Evolutionary conservation across 2,888 invertebrate species (phyloP), one percentile per base, ranked within the genome.

Genomic region (Metopia argyrocephala): DNA sequence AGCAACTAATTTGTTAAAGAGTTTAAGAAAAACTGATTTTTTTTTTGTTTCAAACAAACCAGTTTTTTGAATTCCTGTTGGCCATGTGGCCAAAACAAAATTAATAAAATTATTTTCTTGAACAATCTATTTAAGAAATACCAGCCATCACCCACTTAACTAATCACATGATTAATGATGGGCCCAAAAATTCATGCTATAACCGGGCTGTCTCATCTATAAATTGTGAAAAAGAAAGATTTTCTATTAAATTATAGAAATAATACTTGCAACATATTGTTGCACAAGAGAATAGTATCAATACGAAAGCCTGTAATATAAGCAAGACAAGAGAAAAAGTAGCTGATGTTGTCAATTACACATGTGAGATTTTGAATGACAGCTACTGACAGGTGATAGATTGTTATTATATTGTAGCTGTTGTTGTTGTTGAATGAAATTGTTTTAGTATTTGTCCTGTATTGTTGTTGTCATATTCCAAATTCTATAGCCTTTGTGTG

Each of bases 321-420:
- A n/a, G n/a, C n/a, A n/a, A n/a, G n/a, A n/a, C n/a, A n/a, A n/a
- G n/a, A n/a, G n/a, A n/a, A n/a, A n/a, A n/a, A 66, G 78, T 76
- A 69, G 64, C 76, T 76, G 79, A 75, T 57, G 78, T 87, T 87
- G 87, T 87, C 88, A 88, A 87, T 88, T 86, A 86, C 86, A 85
- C 83, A 82, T 86, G 87, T 86, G 87, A 87, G 85, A 86, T 86
- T n/a, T 84, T 89, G 88, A 89, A 88, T 89, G 89, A 89, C 89
- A 89, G 89, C 88, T 89, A 89, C 88, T 89, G 89, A 89, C 89
- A 89, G 89, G 89, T 89, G 89, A 89, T 89, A 88, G 88, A 89
- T 89, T 89, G 86, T n/a, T n/a, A n/a, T n/a, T n/a, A n/a, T n/a
- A n/a, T n/a, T n/a, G n/a, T n/a, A n/a, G n/a, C n/a, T n/a, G n/a